Evolutionary conservation across 1,140 invertebrate species (phyloP), one percentile per base, ranked within the genome.

Genomic region (Asbolus verrucosus): DNA sequence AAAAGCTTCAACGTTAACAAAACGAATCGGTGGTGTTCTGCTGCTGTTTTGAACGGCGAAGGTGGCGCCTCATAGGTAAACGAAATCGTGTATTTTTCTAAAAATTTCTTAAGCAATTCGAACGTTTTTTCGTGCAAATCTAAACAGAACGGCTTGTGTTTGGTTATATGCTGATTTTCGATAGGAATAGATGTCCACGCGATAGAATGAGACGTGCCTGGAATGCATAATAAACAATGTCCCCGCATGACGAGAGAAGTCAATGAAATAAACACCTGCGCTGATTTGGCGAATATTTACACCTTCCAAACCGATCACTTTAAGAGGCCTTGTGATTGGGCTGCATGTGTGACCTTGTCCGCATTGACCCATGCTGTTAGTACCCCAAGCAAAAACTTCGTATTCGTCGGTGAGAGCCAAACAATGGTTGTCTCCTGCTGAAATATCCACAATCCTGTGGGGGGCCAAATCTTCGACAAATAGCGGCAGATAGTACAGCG

Each of bases 281-380:
- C 89, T 89, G 21, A 91, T 89, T 72, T 87, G 85, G 38, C 87
- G 82, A 59, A 90, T 85, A 65, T 84, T 83, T 41, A 87, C 82
- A 0, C 85, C 85, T 11, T 87, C 86, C 8, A 91, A 77, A 2
- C 87, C 88, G 38, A 87, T 78, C 0, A 91, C 88, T 73, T 88
- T 84, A 6, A 84, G 81, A 13, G 90, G 89, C 73, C 85, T 80
- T 41, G 85, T 85, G 9, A 91, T 85, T 1, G 87, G 87, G 31
- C 86, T 88, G 6, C 86, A 87, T 1, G 85, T 85, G 78, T 90
- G 88, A 5, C 89, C 89, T 76, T 89, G 86, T 9, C 89, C 89
- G 81, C 88, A 90, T 74, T 91, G 90, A 0, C 90, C 90, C 82
- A 90, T 88, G 21, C 87, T 85, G 82, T 90, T 91, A 67, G 87